phyloP scores from a whole-genome alignment of 2,888 invertebrate species.

The Andrena minutula region DNA sequence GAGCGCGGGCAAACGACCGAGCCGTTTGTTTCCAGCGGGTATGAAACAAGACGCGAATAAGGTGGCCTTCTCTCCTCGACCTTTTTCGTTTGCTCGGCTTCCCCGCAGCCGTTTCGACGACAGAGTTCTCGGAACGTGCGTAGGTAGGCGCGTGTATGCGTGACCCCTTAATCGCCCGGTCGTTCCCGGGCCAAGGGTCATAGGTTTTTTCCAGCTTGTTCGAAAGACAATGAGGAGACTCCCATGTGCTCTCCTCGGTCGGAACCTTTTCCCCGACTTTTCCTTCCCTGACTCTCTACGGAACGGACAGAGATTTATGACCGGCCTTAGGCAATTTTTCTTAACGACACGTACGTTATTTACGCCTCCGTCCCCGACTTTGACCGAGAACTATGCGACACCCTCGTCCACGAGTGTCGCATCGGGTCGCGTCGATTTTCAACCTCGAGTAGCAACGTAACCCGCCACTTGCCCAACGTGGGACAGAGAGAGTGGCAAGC shows the following conservation, averaged over 20 bases:
- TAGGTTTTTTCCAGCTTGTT: conserved; percentile 18
- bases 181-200: conserved; percentile 38
- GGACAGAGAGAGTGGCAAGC: no score
- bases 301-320: conserved; percentile 53
- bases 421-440: background rate
- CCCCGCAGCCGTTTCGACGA: background rate
- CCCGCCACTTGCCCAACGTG: no score
- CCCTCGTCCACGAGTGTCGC: background rate
- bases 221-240: conserved; percentile 55
- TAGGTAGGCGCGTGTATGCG: conserved; percentile 12
- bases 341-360: conserved; percentile 20
- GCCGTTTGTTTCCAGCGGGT: conserved; percentile 31
- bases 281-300: conserved; percentile 10
- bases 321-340: conserved; percentile 40
- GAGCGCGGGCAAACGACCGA: conserved; percentile 30
- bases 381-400: background rate
- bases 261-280: conserved; percentile 35
- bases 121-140: conserved; percentile 60
- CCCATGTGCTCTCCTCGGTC: conserved; percentile 41
- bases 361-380: background rate
- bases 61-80: conserved; percentile 14
- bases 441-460: background rate
- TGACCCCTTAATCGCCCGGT: conserved; percentile 40
- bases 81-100: conserved; percentile 14
- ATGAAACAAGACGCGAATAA: conserved; percentile 54